Conservation (phyloP, 2,888 invertebrate species). For the Cephus runcator region DNA sequence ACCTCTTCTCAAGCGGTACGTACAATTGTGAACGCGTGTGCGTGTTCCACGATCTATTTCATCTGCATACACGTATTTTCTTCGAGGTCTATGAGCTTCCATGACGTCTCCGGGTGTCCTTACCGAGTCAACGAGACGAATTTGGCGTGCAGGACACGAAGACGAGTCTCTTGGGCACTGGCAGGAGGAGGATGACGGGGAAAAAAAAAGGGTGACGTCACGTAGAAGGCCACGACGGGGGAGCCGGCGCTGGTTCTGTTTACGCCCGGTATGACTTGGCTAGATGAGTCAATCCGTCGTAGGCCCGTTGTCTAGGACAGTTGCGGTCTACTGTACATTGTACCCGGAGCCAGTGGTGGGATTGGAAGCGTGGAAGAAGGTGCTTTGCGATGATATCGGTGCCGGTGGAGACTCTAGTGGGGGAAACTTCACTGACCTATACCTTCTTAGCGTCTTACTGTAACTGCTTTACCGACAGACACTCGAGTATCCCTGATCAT, state of each 20-base stretch:
- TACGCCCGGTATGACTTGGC: constrained; percentile 49
- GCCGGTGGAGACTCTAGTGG: constrained; percentile 25
- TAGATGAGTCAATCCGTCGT: constrained; percentile 60
- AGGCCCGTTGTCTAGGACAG: constrained; percentile 61
- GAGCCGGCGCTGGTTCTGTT: constrained; percentile 18
- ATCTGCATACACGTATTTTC: not conserved
- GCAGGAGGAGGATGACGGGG: constrained; percentile 6
- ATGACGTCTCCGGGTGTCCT: not conserved
- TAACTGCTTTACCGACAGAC: not conserved
- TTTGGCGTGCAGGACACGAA: not conserved
- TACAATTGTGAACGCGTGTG: not conserved
- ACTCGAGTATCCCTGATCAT: not conserved
- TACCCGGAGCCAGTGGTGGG: not conserved
- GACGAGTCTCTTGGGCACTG: not conserved
- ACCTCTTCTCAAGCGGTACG: not conserved
- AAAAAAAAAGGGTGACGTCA: constrained; percentile 12
- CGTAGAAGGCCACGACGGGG: constrained; percentile 20
- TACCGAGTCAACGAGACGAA: not conserved
- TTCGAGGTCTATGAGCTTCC: not conserved
- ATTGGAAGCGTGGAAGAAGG: not conserved
- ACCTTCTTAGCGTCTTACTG: constrained; percentile 31
- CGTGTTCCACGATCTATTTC: not conserved
- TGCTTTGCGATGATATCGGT: not conserved
- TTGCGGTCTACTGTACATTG: constrained; percentile 15
- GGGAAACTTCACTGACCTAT: constrained; percentile 62